phyloP scores from a whole-genome alignment of 2,888 invertebrate genomes.

The Odontomyia ornata region DNA sequence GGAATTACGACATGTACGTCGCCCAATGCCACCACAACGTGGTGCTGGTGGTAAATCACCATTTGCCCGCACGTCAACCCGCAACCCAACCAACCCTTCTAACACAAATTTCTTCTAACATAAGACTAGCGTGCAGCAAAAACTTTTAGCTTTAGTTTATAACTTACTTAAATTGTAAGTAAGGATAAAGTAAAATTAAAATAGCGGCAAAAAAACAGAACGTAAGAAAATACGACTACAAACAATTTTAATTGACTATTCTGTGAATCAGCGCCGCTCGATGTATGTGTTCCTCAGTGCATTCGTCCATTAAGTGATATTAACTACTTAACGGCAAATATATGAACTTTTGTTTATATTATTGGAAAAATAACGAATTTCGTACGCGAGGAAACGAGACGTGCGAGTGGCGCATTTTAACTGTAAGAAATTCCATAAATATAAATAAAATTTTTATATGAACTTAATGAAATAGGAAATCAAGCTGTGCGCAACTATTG shows the following conservation, averaged over 20 bases:
- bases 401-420: conserved; percentile 13
- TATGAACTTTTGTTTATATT: conserved; percentile 7
- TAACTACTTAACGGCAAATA: background rate
- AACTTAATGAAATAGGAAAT: conserved; percentile 10
- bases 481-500: conserved; percentile 20
- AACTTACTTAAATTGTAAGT: conserved; percentile 68
- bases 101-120: conserved; percentile 71
- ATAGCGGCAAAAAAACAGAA: background rate
- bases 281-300: background rate
- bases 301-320: conserved; percentile 21
- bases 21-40: conserved; percentile 68
- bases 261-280: conserved; percentile 15
- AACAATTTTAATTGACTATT: conserved; percentile 18
- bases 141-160: conserved; percentile 69
- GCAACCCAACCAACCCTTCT: conserved; percentile 65
- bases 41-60: conserved; percentile 67
- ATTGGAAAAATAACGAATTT: too few species aligned
- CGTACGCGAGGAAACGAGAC: background rate
- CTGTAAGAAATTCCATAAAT: conserved; percentile 26
- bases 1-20: conserved; percentile 74
- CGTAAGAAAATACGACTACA: background rate
- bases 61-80: conserved; percentile 69
- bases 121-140: conserved; percentile 66
- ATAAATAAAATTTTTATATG: conserved; percentile 27
- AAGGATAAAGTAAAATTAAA: conserved; percentile 22